phyloP scores from a whole-genome alignment of 2,113 vertebrate genomes.

The Nothocercus julius region DNA sequence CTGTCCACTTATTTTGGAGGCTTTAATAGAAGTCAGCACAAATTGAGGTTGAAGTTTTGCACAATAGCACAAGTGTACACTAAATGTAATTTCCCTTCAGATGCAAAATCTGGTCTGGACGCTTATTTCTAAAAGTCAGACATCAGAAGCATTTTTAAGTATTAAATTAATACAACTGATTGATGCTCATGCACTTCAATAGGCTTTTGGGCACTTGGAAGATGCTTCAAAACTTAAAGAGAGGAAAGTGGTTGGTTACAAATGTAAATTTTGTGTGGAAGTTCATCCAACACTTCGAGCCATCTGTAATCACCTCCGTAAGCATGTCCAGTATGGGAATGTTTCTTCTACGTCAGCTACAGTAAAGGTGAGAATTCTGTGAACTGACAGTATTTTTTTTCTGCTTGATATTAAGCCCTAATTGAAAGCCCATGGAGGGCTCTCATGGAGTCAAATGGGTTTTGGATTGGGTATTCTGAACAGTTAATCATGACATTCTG shows the following conservation, averaged over 20 bases:
- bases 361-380: slow-evolving; percentile 74
- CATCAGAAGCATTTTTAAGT: not conserved
- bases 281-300: slow-evolving; percentile 95
- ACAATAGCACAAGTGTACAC: not conserved
- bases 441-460: not conserved
- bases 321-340: slow-evolving; percentile 91
- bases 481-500: not conserved
- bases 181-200: slow-evolving; percentile 69
- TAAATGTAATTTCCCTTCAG: too few species aligned
- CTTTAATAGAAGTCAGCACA: too few species aligned
- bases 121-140: not conserved
- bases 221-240: slow-evolving; percentile 83
- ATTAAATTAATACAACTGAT: slow-evolving; percentile 4
- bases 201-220: slow-evolving; percentile 83
- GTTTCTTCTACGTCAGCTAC: slow-evolving; percentile 82
- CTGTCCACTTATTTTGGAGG: too few species aligned
- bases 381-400: not conserved
- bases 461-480: not conserved
- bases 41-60: not conserved
- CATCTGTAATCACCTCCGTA: slow-evolving; percentile 96
- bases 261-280: slow-evolving; percentile 97
- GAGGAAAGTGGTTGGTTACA: slow-evolving; percentile 89
- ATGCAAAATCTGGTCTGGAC: too few species aligned
- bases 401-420: not conserved
- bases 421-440: not conserved